Evolutionary conservation across 2,113 vertebrate genomes (phyloP), one percentile per base, ranked within the genome.

Genomic region (Psittacara wagleri): DNA sequence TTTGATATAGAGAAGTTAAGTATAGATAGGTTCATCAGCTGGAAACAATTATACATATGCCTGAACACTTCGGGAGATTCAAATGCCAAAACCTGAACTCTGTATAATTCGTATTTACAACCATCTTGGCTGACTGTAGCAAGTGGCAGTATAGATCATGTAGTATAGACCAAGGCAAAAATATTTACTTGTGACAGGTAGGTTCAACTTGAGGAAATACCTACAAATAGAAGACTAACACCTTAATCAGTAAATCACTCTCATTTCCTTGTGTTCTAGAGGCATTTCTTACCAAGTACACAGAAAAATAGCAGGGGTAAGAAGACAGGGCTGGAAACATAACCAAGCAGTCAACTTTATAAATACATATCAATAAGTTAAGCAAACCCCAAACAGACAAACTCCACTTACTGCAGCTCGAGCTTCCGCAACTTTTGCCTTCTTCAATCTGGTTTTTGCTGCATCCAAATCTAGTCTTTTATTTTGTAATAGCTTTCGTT

Each of bases 401-500:
- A 80, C 16, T 39, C 31, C 94, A 98, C 99, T 98, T 98, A 99
- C 99, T 83, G 98, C 98, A 95, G 98, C 98, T 98, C 98, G 98
- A 77, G 99, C 98, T 83, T 99, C 99, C 79, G 98, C 95, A 97
- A 99, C 98, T 98, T 99, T 98, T 94, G 99, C 99, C 96, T 99
- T 99, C 98, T 99, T 99, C 95, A 99, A 96, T 93, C 98, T 98
- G 39, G 99, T 99, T 98, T 99, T 99, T 59, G 99, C 99, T 55
- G 99, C 99, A 96, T 99, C 99, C 97, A 99, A 98, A 96, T 99
- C 99, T 98, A 99, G 92, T 52, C 99, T 98, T 96, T 99, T 99
- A 91, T 99, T 99, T 92, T 99, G 99, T 91, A 99, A 98, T 23
- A 99, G 97, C 97, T 99, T 99, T 62, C 98, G 98, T 97, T 99